Conservation (phyloP, 2,113 vertebrate species). For the Sinocyclocheilus grahami region DNA sequence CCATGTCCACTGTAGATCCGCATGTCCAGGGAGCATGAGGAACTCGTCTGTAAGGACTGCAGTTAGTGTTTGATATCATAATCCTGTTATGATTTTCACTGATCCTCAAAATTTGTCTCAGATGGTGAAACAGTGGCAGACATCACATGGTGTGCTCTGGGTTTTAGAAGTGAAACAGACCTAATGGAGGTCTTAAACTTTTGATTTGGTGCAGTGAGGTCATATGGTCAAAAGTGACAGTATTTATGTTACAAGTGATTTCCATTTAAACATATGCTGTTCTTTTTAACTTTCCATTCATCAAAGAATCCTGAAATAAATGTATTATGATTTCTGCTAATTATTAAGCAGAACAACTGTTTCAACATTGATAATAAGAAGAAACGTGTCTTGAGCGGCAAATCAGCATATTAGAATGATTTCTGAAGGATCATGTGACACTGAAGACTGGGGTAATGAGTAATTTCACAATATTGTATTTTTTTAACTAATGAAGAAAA, state of each 20-base stretch:
- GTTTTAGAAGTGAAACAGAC: neutral
- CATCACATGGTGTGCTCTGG: neutral
- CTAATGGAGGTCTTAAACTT: neutral
- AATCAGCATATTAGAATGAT: neutral
- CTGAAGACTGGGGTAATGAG: neutral
- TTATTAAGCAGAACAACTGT: neutral
- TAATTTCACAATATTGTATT: neutral
- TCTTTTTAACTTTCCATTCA: neutral
- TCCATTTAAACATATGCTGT: neutral
- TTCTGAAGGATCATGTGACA: neutral
- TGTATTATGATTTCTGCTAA: no score
- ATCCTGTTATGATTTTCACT: conserved; percentile 26
- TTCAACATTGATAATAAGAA: neutral
- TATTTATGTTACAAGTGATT: neutral
- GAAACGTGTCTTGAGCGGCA: neutral
- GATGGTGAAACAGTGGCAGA: neutral
- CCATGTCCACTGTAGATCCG: conserved; percentile 38
- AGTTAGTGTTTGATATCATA: conserved; percentile 66
- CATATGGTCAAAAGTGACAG: neutral
- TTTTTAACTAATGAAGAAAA: neutral
- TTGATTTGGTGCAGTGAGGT: neutral
- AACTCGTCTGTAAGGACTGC: conserved; percentile 25
- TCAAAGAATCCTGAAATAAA: neutral
- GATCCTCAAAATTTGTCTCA: neutral
- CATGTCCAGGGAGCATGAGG: conserved; percentile 63